These are phyloP conservation scores for Paramuricea clavata DNA, from an alignment of 92 coral and sea anemone species.

Conservation along the genomic window DNA sequence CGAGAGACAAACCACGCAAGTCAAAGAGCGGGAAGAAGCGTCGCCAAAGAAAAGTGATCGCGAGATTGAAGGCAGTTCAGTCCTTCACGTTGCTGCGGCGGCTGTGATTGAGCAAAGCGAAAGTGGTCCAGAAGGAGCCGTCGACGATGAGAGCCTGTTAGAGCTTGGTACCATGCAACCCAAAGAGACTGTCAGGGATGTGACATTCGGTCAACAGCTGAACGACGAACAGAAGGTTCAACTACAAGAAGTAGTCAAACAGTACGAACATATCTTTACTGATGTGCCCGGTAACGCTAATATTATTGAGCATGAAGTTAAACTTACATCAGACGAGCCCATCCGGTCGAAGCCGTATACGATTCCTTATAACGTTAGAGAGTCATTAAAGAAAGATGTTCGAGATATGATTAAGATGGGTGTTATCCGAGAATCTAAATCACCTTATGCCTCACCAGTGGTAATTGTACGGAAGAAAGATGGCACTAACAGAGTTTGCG, in stretches of 20 bases:
- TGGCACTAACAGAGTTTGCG: conserved; percentile 33
- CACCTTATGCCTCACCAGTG: conserved; percentile 65
- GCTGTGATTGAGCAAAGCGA: conserved; percentile 47
- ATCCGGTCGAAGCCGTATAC: conserved; percentile 64
- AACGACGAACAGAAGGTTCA: conserved; percentile 2
- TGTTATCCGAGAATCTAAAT: conserved; percentile 58
- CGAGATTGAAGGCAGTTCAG: neutral
- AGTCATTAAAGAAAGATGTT: conserved; percentile 54
- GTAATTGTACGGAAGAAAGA: conserved; percentile 19
- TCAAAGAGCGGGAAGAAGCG: neutral
- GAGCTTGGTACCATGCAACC: conserved; percentile 15
- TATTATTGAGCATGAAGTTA: conserved; percentile 50
- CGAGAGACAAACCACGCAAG: conserved; percentile 17
- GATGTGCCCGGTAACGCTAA: conserved; percentile 61
- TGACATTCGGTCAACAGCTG: conserved; percentile 12
- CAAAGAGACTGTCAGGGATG: conserved; percentile 19
- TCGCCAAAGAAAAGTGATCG: neutral
- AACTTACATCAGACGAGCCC: conserved; percentile 58
- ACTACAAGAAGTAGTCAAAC: neutral
- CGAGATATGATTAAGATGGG: conserved; percentile 67
- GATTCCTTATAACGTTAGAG: conserved; percentile 56
- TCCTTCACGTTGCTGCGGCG: conserved; percentile 24
- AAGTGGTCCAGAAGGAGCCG: conserved; percentile 21
- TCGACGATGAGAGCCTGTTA: conserved; percentile 19
- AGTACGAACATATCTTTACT: conserved; percentile 36